These are phyloP conservation scores for Pocillopora grandis DNA, from an alignment of 92 coral and sea anemone species.

Conservation along the genomic window DNA sequence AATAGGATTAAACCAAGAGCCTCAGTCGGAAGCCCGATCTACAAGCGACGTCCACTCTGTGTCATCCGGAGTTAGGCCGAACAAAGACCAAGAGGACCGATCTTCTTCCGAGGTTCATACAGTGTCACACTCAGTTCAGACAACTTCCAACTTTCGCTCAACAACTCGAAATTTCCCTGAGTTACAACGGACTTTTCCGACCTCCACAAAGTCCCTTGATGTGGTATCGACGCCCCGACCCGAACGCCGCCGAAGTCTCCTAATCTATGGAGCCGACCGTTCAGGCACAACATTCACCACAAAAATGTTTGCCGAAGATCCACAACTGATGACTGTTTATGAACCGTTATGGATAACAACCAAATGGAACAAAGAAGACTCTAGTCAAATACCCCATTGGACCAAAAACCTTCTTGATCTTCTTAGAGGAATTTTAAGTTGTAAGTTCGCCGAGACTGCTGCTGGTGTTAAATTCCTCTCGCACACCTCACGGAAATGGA, in stretches of 20 bases:
- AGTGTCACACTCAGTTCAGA: too few relatives aligned
- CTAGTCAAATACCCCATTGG: neutral
- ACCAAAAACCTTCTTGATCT: neutral
- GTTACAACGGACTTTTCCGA: neutral
- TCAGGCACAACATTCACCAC: conserved; percentile 33
- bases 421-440: neutral
- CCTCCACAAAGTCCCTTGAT: neutral
- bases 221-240: neutral
- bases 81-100: neutral
- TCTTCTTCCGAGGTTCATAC: neutral
- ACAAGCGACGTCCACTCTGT: too few relatives aligned
- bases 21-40: too few relatives aligned
- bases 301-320: conserved; percentile 32
- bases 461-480: neutral
- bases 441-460: neutral
- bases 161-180: neutral
- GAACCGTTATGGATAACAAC: conserved; percentile 26
- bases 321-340: conserved; percentile 25
- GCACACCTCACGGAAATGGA: neutral
- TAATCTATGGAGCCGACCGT: conserved; percentile 34
- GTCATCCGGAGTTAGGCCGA: neutral
- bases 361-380: conserved; percentile 8
- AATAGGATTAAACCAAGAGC: too few relatives aligned
- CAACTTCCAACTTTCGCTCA: neutral
- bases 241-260: conserved; percentile 26